Base-by-base conservation (phyloP, 64 coral and sea anemone species). In the Exaiptasia diaphana region DNA sequence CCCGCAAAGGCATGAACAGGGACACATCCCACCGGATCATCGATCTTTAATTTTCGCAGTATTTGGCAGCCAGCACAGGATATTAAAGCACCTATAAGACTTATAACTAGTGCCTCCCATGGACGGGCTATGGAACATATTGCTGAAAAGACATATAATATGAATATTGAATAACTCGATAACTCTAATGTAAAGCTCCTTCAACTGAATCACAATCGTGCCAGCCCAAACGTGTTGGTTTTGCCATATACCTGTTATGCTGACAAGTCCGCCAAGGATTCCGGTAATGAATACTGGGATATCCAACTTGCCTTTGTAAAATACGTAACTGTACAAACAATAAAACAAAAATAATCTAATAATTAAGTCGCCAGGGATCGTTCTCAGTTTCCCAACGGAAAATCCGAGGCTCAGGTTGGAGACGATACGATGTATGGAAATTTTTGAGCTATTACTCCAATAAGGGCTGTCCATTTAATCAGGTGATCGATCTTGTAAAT, bases 201-300 rank as follows among this genome's bases (percentile, higher is more conserved):
- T n/a, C n/a, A n/a, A n/a, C n/a, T n/a, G n/a, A n/a, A n/a, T n/a
- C n/a, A n/a, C n/a, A n/a, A n/a, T n/a, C n/a, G n/a, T n/a, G n/a
- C n/a, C n/a, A n/a, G n/a, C n/a, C n/a, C n/a, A n/a, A n/a, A n/a
- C n/a, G n/a, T n/a, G n/a, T n/a, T n/a, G n/a, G n/a, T n/a, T n/a
- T n/a, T n/a, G n/a, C n/a, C n/a, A n/a, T 48, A 4, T 52, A 93
- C 90, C 90, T 69, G 90, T 93, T n/a, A 93, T 76, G 23, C 83
- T 82, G 50, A 93, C 90, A 0, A 93, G 77, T 33, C 90, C 90
- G 2, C 76, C 84, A 24, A 93, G 49, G 50, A 93, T 93, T 4
- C 90, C 84, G 32, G 78, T 82, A 14, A 93, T 76, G 36, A 93
- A 93, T 3, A 83, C 73, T 18, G 75, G 71, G 46, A 93, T 88